Percentiles rank a stretch among this genome's conserved stretches.
These are phyloP conservation scores for Stratiolaelaps scimitus DNA, from an alignment of 1,140 invertebrate species.

Conservation along the genomic window DNA sequence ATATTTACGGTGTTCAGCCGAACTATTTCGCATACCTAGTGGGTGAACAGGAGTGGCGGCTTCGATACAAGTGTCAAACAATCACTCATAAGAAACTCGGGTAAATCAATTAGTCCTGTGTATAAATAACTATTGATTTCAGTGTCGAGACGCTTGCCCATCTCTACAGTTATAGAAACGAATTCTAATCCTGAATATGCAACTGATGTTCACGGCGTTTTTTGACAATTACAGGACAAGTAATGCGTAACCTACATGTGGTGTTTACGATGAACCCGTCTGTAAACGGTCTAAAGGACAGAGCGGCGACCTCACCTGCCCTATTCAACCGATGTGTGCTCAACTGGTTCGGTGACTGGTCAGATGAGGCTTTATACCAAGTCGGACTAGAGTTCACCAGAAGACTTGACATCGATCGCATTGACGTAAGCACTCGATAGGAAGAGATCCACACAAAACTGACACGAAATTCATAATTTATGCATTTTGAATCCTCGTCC, in stretches of 20 bases:
- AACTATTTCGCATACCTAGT: too few relatives aligned
- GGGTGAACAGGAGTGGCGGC: too few relatives aligned
- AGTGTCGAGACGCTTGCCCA: too few relatives aligned
- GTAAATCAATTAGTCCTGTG: too few relatives aligned
- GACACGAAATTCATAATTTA: not conserved
- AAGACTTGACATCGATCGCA: conserved; percentile 48
- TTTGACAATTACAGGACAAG: conserved; percentile 48
- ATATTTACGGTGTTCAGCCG: too few relatives aligned
- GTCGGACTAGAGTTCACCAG: conserved; percentile 52
- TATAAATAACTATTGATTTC: too few relatives aligned
- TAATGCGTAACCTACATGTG: conserved; percentile 97
- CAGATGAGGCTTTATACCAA: conserved; percentile 88
- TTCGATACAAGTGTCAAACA: too few relatives aligned
- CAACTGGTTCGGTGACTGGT: conserved; percentile 99
- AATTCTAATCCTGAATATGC: not conserved
- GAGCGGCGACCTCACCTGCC: conserved; percentile 94
- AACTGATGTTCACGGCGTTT: not conserved
- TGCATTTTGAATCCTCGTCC: not conserved
- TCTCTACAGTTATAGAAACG: not conserved
- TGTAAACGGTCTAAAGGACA: conserved; percentile 90
- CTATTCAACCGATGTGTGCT: conserved; percentile 95
- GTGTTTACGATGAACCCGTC: conserved; percentile 99
- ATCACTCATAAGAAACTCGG: too few relatives aligned
- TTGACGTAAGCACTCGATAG: conserved; percentile 37
- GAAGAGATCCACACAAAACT: too few relatives aligned